A percentile compares a stretch with the other conserved stretches of the same genome.
These are phyloP conservation scores for Myoxocephalus aenaeus DNA, from an alignment of 2,797 vertebrate species.

Conservation along the genomic window DNA sequence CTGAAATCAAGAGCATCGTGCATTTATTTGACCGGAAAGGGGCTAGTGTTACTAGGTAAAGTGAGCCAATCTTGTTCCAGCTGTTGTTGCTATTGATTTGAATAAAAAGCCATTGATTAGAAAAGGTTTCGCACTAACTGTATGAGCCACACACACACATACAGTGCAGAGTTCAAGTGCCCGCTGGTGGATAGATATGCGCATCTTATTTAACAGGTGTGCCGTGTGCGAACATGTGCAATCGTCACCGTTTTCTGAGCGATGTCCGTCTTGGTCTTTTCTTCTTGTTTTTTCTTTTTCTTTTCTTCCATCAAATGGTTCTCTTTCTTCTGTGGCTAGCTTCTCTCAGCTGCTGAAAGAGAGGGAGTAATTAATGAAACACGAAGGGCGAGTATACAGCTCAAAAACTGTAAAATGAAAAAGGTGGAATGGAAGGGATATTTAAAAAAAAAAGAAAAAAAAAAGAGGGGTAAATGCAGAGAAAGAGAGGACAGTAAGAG, in stretches of 20 bases:
- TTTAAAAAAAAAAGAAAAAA: slow-evolving; percentile 8
- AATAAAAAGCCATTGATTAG: slow-evolving; percentile 11
- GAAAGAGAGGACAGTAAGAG: background rate
- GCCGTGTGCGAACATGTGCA: slow-evolving; percentile 87
- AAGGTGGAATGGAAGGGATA: background rate
- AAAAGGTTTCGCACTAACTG: background rate
- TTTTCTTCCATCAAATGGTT: slow-evolving; percentile 99
- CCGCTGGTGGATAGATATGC: background rate
- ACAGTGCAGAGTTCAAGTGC: background rate
- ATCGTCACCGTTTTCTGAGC: slow-evolving; percentile 94
- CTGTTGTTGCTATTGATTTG: slow-evolving; percentile 6
- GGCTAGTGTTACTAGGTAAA: too few relatives aligned
- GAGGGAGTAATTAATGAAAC: slow-evolving; percentile 26
- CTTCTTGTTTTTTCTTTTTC: slow-evolving; percentile 98
- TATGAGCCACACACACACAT: background rate
- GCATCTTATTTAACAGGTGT: slow-evolving; percentile 19
- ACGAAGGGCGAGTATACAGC: background rate
- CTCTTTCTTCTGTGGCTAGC: slow-evolving; percentile 90
- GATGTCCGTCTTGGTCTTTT: slow-evolving; percentile 97
- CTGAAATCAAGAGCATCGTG: background rate
- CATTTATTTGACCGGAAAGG: background rate
- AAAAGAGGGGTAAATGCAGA: slow-evolving; percentile 6
- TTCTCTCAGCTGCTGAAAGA: slow-evolving; percentile 85
- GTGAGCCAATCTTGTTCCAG: background rate
- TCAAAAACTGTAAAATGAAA: slow-evolving; percentile 26